These are phyloP conservation scores for Sesia bembeciformis DNA, from an alignment of 2,888 invertebrate species.

Conservation along the genomic window DNA sequence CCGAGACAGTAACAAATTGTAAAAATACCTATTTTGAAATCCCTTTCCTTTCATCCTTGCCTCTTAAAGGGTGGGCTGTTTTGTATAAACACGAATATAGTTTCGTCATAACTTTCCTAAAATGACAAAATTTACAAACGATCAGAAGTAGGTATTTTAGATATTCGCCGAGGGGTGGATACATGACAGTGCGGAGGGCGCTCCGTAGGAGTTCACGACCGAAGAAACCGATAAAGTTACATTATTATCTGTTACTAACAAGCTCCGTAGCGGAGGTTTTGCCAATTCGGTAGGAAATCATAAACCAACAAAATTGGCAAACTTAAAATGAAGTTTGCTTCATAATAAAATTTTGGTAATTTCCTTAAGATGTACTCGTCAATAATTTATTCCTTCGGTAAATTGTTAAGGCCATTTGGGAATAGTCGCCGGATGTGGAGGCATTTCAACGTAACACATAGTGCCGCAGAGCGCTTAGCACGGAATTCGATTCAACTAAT, in stretches of 20 bases:
- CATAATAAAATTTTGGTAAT: conserved; percentile 8
- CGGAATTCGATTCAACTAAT: conserved; percentile 71
- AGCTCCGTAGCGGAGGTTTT: conserved; percentile 9
- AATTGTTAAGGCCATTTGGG: conserved; percentile 18
- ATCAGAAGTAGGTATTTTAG: neutral
- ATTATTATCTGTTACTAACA: conserved; percentile 20
- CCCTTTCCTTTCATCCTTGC: no score
- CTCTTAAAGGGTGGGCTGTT: no score
- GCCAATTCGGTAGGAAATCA: conserved; percentile 34
- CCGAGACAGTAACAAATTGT: no score
- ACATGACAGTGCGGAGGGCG: conserved; percentile 3
- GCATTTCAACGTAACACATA: conserved; percentile 46
- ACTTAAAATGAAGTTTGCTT: conserved; percentile 37
- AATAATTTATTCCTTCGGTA: conserved; percentile 1
- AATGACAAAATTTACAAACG: conserved; percentile 7
- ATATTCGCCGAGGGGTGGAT: conserved; percentile 3
- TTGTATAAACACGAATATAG: no score
- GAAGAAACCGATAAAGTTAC: conserved; percentile 26
- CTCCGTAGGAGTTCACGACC: conserved; percentile 12
- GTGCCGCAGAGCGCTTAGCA: conserved; percentile 62
- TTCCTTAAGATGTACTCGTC: conserved; percentile 3
- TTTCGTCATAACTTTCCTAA: conserved; percentile 4
- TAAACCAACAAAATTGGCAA: conserved; percentile 33
- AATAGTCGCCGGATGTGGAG: conserved; percentile 26
- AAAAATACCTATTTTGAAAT: no score